These are phyloP conservation scores for Columba guinea DNA, from an alignment of 2,797 vertebrate species.

Conservation along the genomic window DNA sequence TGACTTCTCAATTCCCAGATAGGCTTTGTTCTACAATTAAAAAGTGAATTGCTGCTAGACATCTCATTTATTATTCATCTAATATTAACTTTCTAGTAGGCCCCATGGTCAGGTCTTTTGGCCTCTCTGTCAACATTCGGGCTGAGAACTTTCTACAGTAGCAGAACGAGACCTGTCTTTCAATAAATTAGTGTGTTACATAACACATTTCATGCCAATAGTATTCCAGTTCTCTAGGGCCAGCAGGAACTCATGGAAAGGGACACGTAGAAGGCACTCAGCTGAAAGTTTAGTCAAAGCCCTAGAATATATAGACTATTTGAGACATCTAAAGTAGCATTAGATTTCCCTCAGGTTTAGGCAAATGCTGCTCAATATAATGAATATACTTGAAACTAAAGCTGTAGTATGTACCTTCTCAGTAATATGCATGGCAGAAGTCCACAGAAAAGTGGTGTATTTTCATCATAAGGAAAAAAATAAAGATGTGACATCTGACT, in stretches of 20 bases:
- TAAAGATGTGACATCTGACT: not conserved
- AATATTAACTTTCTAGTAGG: no score
- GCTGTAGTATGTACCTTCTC: not conserved
- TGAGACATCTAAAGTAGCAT: not conserved
- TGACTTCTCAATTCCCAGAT: no score
- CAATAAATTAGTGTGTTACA: not conserved
- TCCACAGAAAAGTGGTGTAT: not conserved
- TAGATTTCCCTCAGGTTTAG: not conserved
- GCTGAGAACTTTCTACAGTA: not conserved
- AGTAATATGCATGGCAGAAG: not conserved
- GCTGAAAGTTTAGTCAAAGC: not conserved
- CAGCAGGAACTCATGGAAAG: not conserved
- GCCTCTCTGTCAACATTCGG: not conserved
- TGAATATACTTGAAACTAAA: not conserved
- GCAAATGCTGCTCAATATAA: not conserved
- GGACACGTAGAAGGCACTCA: not conserved
- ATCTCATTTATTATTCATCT: no score
- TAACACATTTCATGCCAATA: not conserved
- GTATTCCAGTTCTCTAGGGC: not conserved
- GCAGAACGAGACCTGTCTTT: not conserved
- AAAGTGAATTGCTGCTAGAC: no score
- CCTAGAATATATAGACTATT: not conserved
- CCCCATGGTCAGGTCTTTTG: no score
- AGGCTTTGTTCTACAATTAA: no score
- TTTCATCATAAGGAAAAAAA: not conserved